These are phyloP conservation scores for Zonitis immaculata DNA, from an alignment of 2,888 invertebrate genomes.

Conservation along the genomic window DNA sequence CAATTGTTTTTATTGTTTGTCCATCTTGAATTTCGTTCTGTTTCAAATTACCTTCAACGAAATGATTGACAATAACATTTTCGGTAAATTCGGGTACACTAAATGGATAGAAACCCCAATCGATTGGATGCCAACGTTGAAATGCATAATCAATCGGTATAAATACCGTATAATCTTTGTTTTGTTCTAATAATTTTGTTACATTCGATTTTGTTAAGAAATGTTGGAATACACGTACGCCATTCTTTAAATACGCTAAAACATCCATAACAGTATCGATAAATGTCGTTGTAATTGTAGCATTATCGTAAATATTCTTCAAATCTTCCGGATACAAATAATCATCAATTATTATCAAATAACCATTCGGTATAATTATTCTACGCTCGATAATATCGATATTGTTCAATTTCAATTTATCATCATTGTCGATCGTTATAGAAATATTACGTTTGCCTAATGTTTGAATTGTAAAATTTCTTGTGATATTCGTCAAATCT, in stretches of 20 bases:
- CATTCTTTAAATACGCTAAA: slow-evolving; percentile 57
- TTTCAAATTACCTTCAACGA: slow-evolving; percentile 55
- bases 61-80: slow-evolving; percentile 58
- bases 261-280: slow-evolving; percentile 52
- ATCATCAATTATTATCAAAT: slow-evolving; percentile 48
- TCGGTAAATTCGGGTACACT: slow-evolving; percentile 62
- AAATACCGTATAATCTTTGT: slow-evolving; percentile 59
- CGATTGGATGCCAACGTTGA: slow-evolving; percentile 64
- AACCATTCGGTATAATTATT: slow-evolving; percentile 48
- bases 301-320: slow-evolving; percentile 2
- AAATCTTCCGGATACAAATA: slow-evolving; percentile 48
- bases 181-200: slow-evolving; percentile 53
- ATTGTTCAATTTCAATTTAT: slow-evolving; percentile 46
- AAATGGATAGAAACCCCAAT: slow-evolving; percentile 67
- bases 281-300: slow-evolving; percentile 34
- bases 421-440: slow-evolving; percentile 36
- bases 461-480: slow-evolving; percentile 50
- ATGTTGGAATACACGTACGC: slow-evolving; percentile 61
- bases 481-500: slow-evolving; percentile 51
- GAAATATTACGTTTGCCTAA: slow-evolving; percentile 48
- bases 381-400: slow-evolving; percentile 46
- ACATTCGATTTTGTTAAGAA: slow-evolving; percentile 59
- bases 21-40: slow-evolving; percentile 55
- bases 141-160: slow-evolving; percentile 63
- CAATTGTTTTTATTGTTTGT: slow-evolving; percentile 54